Percentiles rank a stretch among this genome's conserved stretches.
phyloP scores from a whole-genome alignment of 2,113 vertebrate genomes.

The Erinaceus europaeus region DNA sequence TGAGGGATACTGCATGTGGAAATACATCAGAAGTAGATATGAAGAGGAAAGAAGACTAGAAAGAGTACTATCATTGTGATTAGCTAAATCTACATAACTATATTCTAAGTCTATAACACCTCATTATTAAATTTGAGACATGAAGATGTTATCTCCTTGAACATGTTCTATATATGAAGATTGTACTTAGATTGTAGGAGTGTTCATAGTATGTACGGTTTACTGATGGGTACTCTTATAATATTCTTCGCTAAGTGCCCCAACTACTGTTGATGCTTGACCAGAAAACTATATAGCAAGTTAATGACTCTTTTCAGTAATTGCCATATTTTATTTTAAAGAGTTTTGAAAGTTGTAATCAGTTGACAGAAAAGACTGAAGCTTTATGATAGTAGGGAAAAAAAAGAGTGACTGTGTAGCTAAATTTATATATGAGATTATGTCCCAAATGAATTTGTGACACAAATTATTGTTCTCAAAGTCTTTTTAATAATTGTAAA shows the following conservation, averaged over 20 bases:
- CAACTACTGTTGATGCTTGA: neutral
- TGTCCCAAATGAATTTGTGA: neutral
- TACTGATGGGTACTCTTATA: neutral
- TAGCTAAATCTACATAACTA: neutral
- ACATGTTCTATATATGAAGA: neutral
- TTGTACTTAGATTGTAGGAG: neutral
- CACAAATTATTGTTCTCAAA: neutral
- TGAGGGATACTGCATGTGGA: neutral
- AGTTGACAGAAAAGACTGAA: neutral
- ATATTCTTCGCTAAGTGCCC: neutral
- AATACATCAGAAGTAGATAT: neutral
- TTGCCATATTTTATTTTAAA: neutral
- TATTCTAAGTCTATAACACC: neutral
- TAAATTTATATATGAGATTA: neutral
- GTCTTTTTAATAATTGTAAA: conserved; percentile 19
- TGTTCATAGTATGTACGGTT: neutral
- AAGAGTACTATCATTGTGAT: neutral
- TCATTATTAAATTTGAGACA: neutral
- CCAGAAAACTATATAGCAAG: neutral
- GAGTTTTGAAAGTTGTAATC: neutral
- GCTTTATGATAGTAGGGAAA: neutral
- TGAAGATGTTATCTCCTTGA: neutral
- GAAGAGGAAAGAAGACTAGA: neutral
- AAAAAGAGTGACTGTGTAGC: neutral
- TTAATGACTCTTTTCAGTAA: neutral